These are phyloP conservation scores for Caprella mutica DNA, from an alignment of 2,888 invertebrate species.

Conservation along the genomic window DNA sequence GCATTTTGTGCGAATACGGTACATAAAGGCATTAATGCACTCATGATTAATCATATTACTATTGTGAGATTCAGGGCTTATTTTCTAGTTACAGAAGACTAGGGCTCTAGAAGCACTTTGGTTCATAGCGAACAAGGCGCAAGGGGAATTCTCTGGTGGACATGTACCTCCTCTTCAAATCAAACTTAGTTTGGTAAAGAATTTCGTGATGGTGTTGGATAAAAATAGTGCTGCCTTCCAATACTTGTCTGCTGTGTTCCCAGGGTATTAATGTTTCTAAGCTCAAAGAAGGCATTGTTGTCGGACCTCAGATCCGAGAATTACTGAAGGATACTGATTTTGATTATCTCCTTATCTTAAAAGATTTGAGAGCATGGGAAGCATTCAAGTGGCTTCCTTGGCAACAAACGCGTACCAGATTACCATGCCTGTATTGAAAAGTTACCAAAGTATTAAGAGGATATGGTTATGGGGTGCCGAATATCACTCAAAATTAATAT, in stretches of 20 bases:
- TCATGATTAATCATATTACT: no score
- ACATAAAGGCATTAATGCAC: no score
- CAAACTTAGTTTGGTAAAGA: conserved; percentile 14
- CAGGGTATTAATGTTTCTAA: conserved; percentile 12
- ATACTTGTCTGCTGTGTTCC: conserved; percentile 14
- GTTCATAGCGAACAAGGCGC: conserved; percentile 9
- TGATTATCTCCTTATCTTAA: conserved; percentile 2
- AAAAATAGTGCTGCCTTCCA: conserved; percentile 5
- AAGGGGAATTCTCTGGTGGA: conserved; percentile 16
- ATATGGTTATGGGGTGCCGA: conserved; percentile 2
- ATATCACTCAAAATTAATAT: neutral
- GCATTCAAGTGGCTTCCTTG: neutral
- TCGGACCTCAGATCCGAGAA: conserved; percentile 9
- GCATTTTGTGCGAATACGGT: no score
- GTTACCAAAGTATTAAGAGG: conserved; percentile 8
- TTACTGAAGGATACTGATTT: neutral
- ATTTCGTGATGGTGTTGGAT: conserved; percentile 17
- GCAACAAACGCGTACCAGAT: neutral
- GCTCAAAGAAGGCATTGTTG: conserved; percentile 15
- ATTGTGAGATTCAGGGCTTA: no score
- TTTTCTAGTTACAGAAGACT: no score
- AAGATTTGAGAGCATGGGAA: conserved; percentile 2
- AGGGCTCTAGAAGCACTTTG: conserved; percentile 9
- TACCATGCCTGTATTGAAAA: conserved; percentile 1
- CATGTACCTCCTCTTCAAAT: conserved; percentile 18